These are phyloP conservation scores for Enteromius viviparus DNA, from an alignment of 2,797 vertebrate genomes.

Conservation along the genomic window DNA sequence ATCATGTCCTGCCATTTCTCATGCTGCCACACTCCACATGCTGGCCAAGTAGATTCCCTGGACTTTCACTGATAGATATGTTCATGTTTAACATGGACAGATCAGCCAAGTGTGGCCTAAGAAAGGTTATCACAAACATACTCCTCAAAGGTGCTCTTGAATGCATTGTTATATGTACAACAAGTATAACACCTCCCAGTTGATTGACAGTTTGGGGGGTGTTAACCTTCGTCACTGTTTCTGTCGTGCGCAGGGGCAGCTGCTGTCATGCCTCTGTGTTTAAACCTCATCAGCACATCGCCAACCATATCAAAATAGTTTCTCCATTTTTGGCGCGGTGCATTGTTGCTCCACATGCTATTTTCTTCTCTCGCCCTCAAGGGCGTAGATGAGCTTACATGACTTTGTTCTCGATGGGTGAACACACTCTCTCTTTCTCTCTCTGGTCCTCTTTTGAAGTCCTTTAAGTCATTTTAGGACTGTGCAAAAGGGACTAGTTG, in stretches of 20 bases:
- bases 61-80: not conserved
- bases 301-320: constrained; percentile 77
- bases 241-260: constrained; percentile 66
- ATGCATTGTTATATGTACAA: not conserved
- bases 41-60: not conserved
- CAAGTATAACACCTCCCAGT: not conserved
- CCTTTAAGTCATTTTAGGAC: not conserved
- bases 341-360: constrained; percentile 71
- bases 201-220: constrained; percentile 41
- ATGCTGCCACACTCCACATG: not conserved
- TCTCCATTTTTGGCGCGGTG: constrained; percentile 80
- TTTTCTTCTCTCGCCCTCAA: constrained; percentile 72
- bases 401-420: constrained; percentile 57
- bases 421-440: constrained; percentile 27
- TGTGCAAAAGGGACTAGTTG: not conserved
- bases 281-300: constrained; percentile 73
- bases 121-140: not conserved
- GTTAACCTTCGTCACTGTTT: constrained; percentile 49
- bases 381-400: constrained; percentile 67
- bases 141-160: not conserved
- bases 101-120: not conserved
- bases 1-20: constrained; percentile 19
- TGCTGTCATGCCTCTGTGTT: constrained; percentile 72
- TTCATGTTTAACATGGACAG: constrained; percentile 33
- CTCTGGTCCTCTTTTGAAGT: not conserved